These are phyloP conservation scores for Herpailurus yagouaroundi DNA, from an alignment of 2,113 vertebrate species.

Conservation along the genomic window DNA sequence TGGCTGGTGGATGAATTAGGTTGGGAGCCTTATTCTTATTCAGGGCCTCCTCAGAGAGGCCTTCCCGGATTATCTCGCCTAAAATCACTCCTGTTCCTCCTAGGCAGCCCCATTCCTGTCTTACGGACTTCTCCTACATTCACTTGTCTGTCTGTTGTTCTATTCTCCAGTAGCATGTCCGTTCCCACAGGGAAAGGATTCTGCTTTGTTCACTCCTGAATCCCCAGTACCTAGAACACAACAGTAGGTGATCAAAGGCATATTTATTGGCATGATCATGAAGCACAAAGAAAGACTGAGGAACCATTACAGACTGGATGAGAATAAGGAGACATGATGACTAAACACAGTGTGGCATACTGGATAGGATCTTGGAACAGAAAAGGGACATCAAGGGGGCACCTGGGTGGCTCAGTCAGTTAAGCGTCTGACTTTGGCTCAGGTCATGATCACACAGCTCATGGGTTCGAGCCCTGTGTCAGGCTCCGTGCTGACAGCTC, in stretches of 20 bases:
- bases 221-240: neutral
- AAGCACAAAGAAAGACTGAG: neutral
- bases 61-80: neutral
- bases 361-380: neutral
- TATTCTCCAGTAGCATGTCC: neutral
- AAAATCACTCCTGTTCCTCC: neutral
- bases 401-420: no score
- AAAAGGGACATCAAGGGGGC: neutral
- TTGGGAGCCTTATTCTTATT: neutral
- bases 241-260: neutral
- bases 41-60: neutral
- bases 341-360: neutral
- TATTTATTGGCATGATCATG: neutral
- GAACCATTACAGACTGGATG: rapidly evolving
- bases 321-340: neutral
- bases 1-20: neutral
- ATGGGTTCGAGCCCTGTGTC: no score
- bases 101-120: neutral
- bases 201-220: neutral
- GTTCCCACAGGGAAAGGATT: neutral
- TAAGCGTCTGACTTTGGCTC: no score
- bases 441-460: no score
- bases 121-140: neutral
- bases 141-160: neutral
- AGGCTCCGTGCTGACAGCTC: no score